Percentiles rank a stretch among this genome's conserved stretches.
These are phyloP conservation scores for Aphaenogaster rudis DNA, from an alignment of 1,140 invertebrate genomes.

Conservation along the genomic window DNA sequence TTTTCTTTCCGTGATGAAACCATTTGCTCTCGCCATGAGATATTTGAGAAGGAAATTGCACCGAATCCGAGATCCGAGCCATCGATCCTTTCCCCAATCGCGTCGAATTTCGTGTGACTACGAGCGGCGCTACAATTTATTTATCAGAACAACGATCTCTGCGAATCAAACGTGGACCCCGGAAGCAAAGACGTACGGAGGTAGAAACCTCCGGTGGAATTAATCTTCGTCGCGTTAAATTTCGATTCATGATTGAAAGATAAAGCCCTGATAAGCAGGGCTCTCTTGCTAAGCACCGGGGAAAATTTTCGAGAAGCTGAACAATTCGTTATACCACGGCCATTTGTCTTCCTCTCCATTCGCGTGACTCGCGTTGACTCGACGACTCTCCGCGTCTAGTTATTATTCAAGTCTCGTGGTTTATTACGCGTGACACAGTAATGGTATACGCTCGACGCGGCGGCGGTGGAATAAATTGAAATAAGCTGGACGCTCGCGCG, in stretches of 20 bases:
- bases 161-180: not conserved
- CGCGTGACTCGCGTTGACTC: slow-evolving; percentile 60
- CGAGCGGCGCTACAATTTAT: not conserved
- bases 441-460: slow-evolving; percentile 21
- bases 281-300: not conserved
- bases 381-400: slow-evolving; percentile 58
- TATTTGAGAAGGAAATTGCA: slow-evolving; percentile 44
- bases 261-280: not conserved
- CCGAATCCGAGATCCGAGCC: slow-evolving; percentile 13
- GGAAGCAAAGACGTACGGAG: not conserved
- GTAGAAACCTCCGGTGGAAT: not conserved
- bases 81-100: not conserved
- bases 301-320: slow-evolving; percentile 46
- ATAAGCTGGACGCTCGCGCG: slow-evolving; percentile 37
- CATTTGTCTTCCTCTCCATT: slow-evolving; percentile 56
- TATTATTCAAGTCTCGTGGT: slow-evolving; percentile 62
- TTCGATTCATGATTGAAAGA: slow-evolving; percentile 21
- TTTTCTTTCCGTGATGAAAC: too few species aligned
- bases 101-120: not conserved
- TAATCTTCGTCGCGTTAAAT: slow-evolving; percentile 22
- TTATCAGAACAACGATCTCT: not conserved
- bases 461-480: slow-evolving; percentile 51
- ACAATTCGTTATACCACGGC: slow-evolving; percentile 49
- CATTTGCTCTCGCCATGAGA: not conserved
- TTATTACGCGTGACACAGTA: slow-evolving; percentile 58